These are phyloP conservation scores for Tragelaphus imberbis DNA, from an alignment of 2,113 vertebrate species.

Conservation along the genomic window DNA sequence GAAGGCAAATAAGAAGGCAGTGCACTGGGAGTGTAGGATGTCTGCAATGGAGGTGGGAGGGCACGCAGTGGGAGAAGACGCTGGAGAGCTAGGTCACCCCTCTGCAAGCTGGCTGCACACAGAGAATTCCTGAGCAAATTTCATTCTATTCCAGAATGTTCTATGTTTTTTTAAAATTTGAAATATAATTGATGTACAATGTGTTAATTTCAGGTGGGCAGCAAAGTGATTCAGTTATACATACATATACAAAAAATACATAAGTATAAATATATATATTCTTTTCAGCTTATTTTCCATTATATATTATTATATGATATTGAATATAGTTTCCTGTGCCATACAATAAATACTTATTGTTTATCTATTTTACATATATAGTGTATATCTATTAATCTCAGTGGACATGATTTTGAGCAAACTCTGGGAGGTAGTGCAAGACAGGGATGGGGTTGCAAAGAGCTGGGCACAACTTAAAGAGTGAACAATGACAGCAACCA, in stretches of 20 bases:
- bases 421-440: not conserved
- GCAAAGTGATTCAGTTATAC: not conserved
- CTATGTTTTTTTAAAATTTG: not conserved
- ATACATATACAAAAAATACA: not conserved
- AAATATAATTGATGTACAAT: not conserved
- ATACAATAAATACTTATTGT: not conserved
- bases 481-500: not conserved
- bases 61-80: rapidly evolving
- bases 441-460: not conserved
- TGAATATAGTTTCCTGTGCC: not conserved
- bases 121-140: not conserved
- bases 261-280: not conserved
- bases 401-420: not conserved
- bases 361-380: not conserved
- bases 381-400: not conserved
- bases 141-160: not conserved
- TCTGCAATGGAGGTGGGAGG: not conserved
- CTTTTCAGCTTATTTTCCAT: not conserved
- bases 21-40: no score
- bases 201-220: not conserved
- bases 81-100: not conserved
- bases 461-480: not conserved
- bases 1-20: not conserved
- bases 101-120: not conserved
- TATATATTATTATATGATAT: not conserved